Evolutionary conservation across 2,888 invertebrate genomes (phyloP).

Genomic region (Lacanobia wlatinum): DNA sequence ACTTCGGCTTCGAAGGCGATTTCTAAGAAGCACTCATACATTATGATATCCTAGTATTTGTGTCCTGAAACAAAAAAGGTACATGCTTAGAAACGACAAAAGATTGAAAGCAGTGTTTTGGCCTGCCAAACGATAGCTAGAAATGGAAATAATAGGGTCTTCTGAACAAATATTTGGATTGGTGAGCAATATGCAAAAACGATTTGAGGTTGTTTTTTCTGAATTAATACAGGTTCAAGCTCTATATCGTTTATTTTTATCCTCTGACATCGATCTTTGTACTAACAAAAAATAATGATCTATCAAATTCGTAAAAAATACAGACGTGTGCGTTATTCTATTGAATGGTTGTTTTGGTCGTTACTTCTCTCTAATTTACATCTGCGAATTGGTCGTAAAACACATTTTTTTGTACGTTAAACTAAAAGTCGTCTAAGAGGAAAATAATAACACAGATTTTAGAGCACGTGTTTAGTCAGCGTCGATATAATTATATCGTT

Average conservation of each 20-base stretch:
- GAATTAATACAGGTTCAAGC: background rate
- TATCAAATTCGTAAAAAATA: background rate
- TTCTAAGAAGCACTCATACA: constrained; percentile 84
- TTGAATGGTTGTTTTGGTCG: background rate
- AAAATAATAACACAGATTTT: no score
- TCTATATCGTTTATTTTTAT: background rate
- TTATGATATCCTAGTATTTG: constrained; percentile 67
- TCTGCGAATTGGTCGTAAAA: background rate
- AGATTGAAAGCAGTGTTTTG: background rate
- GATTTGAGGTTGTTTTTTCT: background rate
- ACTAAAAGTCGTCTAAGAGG: no score
- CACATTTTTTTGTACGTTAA: no score
- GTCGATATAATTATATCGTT: no score
- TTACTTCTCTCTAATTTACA: no score
- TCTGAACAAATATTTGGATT: background rate
- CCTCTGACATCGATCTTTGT: no score
- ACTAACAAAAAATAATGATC: no score
- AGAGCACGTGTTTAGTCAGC: no score
- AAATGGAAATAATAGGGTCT: background rate
- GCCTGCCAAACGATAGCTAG: no score
- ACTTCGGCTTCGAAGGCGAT: constrained; percentile 86
- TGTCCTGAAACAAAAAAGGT: constrained; percentile 44
- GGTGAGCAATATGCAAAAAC: background rate
- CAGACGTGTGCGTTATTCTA: background rate
- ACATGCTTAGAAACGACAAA: background rate